A percentile compares a stretch with the other conserved stretches of the same genome.
Evolutionary conservation across 2,797 vertebrate genomes (phyloP).

Genomic region (Thunnus albacares): DNA sequence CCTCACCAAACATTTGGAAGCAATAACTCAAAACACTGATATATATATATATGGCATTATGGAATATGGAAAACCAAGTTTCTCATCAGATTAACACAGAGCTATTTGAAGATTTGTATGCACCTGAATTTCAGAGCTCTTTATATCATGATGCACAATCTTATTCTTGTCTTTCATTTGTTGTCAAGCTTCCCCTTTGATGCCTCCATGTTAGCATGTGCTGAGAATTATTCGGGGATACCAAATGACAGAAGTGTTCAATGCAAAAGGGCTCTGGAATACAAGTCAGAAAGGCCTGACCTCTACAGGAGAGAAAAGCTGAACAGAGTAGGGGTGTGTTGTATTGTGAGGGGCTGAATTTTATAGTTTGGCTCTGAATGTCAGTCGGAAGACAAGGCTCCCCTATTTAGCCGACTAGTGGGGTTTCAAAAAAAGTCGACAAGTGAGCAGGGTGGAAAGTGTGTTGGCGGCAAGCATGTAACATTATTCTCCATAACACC

Average conservation of each 20-base stretch:
- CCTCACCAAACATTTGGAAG: conserved; percentile 19
- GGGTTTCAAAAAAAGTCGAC: conserved; percentile 40
- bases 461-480: conserved; percentile 55
- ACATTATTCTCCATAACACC: conserved; percentile 60
- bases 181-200: too few species aligned
- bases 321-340: conserved; percentile 19
- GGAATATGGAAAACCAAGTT: conserved; percentile 32
- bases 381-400: conserved; percentile 74
- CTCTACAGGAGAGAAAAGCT: conserved; percentile 39
- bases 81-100: conserved; percentile 16
- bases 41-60: conserved; percentile 32
- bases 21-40: conserved; percentile 19
- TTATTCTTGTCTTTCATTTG: conserved; percentile 20
- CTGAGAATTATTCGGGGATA: too few species aligned
- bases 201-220: too few species aligned
- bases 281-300: conserved; percentile 21
- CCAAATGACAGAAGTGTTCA: too few species aligned
- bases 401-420: conserved; percentile 29
- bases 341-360: conserved; percentile 27
- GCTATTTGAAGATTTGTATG: neutral
- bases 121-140: conserved; percentile 42
- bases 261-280: conserved; percentile 50
- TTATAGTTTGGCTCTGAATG: conserved; percentile 57
- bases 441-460: conserved; percentile 56
- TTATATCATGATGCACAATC: conserved; percentile 19